Conservation (phyloP, 2,888 invertebrate species). For the Busseola fusca region DNA sequence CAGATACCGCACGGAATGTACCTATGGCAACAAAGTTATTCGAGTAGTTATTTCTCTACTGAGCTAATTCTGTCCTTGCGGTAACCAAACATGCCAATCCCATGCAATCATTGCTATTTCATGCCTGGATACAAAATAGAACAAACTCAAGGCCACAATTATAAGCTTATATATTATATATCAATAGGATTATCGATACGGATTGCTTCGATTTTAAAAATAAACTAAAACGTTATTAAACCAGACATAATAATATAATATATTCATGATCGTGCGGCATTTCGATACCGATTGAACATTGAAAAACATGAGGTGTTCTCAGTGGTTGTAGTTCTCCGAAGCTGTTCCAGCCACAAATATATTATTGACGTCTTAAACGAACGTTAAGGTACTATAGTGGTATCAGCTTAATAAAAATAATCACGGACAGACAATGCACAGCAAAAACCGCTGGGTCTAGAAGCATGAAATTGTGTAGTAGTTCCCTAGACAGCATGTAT, state of each 20-base stretch:
- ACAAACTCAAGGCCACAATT: constrained; percentile 60
- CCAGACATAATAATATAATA: neutral
- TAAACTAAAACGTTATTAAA: constrained; percentile 12
- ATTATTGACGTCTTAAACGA: constrained; percentile 33
- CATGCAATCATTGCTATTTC: constrained; percentile 74
- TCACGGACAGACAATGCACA: neutral
- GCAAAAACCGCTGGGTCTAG: neutral
- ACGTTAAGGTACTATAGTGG: neutral
- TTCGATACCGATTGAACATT: constrained; percentile 33
- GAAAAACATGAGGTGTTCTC: constrained; percentile 27
- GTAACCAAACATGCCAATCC: constrained; percentile 66
- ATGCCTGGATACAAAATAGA: constrained; percentile 70
- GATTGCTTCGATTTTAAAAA: constrained; percentile 26
- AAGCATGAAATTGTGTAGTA: neutral
- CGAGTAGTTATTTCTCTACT: constrained; percentile 58
- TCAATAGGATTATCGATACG: constrained; percentile 59
- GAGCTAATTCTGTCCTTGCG: constrained; percentile 67
- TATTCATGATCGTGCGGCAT: constrained; percentile 32
- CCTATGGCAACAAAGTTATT: constrained; percentile 60
- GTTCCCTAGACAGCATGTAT: too few relatives aligned
- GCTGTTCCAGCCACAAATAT: constrained; percentile 36
- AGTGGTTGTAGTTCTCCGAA: constrained; percentile 31
- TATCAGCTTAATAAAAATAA: neutral
- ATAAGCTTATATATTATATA: constrained; percentile 26
- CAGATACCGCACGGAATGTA: constrained; percentile 33